Evolutionary conservation across 2,888 invertebrate genomes (phyloP).

Genomic region (Marasmarcha lunaedactyla): DNA sequence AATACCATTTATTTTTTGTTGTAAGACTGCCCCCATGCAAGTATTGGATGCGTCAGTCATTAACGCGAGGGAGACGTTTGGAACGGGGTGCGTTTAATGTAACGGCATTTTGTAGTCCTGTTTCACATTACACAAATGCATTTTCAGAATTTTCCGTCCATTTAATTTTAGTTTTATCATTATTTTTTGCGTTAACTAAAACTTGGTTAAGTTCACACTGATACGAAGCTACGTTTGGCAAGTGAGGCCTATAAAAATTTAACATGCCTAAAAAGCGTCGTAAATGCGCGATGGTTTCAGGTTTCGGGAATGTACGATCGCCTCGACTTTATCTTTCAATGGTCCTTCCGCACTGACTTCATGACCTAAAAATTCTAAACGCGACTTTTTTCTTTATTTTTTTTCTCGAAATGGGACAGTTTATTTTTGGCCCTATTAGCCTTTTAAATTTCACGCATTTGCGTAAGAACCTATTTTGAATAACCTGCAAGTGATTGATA

Average conservation of each 20-base stretch:
- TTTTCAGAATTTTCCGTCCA: slow-evolving; percentile 13
- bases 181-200: slow-evolving; percentile 10
- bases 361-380: slow-evolving; percentile 8
- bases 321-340: slow-evolving; percentile 1
- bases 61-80: background rate
- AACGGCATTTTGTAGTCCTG: slow-evolving; percentile 8
- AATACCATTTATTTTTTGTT: background rate
- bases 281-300: slow-evolving; percentile 10
- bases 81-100: slow-evolving; percentile 3
- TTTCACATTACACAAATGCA: slow-evolving; percentile 14
- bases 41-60: slow-evolving; percentile 8
- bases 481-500: too few relatives aligned
- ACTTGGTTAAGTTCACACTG: slow-evolving; percentile 9
- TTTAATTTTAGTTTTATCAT: slow-evolving; percentile 12
- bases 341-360: slow-evolving; percentile 6
- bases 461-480: too few relatives aligned
- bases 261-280: slow-evolving; percentile 15
- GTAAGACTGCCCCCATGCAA: slow-evolving; percentile 4
- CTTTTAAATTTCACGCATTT: too few relatives aligned
- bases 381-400: too few relatives aligned
- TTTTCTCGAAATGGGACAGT: too few relatives aligned
- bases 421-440: too few relatives aligned
- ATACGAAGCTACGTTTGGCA: slow-evolving; percentile 21
- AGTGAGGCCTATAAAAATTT: slow-evolving; percentile 20
- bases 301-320: slow-evolving; percentile 6